Percentiles rank a stretch among this genome's conserved stretches.
phyloP scores from a whole-genome alignment of 2,113 vertebrate genomes.

The Aleadryas rufinucha region DNA sequence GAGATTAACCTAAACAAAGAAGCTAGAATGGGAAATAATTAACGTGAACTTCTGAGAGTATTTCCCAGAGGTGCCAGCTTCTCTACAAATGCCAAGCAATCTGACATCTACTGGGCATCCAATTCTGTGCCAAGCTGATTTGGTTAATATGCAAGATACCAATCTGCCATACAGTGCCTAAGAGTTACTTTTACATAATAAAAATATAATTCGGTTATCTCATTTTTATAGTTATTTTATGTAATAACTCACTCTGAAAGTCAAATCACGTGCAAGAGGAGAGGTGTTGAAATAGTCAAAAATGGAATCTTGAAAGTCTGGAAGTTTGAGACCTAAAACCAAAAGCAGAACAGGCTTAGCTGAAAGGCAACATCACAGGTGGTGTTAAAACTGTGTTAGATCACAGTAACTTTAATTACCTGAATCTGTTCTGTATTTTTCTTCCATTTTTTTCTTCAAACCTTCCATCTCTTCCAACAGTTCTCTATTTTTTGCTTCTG shows the following conservation, averaged over 20 bases:
- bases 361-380: background rate
- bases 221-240: background rate
- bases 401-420: constrained; percentile 67
- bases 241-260: constrained; percentile 88
- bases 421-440: constrained; percentile 83
- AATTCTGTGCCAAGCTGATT: background rate
- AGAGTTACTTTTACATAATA: background rate
- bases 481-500: constrained; percentile 81
- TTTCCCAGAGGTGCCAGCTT: background rate
- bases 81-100: background rate
- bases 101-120: background rate
- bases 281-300: constrained; percentile 98
- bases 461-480: constrained; percentile 85
- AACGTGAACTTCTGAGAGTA: background rate
- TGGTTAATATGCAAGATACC: background rate
- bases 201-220: background rate
- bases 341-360: background rate
- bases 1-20: background rate
- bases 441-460: constrained; percentile 91
- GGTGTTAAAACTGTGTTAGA: background rate
- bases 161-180: background rate
- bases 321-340: constrained; percentile 86
- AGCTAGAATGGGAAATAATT: background rate
- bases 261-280: constrained; percentile 90
- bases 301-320: constrained; percentile 94